Base-by-base conservation (phyloP, 2,888 invertebrate genomes). In the Sialis fuliginosa region DNA sequence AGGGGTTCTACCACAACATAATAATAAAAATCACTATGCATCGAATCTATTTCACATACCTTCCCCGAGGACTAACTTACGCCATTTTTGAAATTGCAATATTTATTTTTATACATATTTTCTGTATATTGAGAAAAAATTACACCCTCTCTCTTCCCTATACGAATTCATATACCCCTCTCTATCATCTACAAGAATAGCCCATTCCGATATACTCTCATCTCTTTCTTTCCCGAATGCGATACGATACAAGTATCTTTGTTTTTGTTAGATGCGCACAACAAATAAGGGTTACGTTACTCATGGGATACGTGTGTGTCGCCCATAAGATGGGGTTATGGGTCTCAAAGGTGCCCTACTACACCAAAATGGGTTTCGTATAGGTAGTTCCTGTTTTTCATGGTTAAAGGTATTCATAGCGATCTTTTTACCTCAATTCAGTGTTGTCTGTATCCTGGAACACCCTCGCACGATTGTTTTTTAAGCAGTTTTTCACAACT, bases 291-390 rank as follows among this genome's bases (percentile, higher is more conserved):
- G 65, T 65, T 66, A 66, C 64, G 59, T 60, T 58, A 57, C 65
- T 64, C 55, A 54, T 48, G 52, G 46, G 31, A 34, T 22, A 42
- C 31, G 42, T 10, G 42, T 10, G 62, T 62, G 48, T 55, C 63
- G 60, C 62, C 62, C 54, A 49, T 44, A 44, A 69, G 70, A 72
- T 72, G 69, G 71, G 71, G 71, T 72, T 72, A 72, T 70, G 65
- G 66, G 67, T 69, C 71, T 70, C 71, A 53, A 60, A 62, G 70
- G 72, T 56, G 59, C 61, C 57, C 58, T 64, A 60, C 57, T 54
- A 56, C 62, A 62, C 62, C 12, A 32, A 45, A 45, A 45, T 45
- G 45, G 45, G 45, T 39, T 12, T 45, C 39, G 34, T 31, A 39
- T 45, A 39, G 45, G 22, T 42, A 12, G 22, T 42, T 31, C 10